These are phyloP conservation scores for Gadopsis bispinosus DNA, from an alignment of 2,797 vertebrate genomes.

Conservation along the genomic window DNA sequence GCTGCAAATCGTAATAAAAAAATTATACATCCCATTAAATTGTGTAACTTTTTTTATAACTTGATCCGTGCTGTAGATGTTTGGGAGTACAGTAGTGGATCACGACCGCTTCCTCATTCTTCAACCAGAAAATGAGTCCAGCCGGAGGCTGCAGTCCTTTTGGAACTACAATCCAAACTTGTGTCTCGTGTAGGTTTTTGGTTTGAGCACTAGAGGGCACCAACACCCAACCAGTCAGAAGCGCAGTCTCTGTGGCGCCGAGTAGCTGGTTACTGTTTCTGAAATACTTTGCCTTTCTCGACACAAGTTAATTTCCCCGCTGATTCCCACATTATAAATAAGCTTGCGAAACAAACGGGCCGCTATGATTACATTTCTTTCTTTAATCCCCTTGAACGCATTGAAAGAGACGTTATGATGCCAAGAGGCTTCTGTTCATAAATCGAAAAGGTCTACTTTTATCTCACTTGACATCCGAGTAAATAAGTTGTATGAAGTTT, in stretches of 20 bases:
- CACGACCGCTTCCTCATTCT: background rate
- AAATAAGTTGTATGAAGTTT: slow-evolving; percentile 2
- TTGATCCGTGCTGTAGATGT: background rate
- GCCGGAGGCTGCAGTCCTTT: background rate
- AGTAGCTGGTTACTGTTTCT: background rate
- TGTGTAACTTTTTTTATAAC: slow-evolving; percentile 12
- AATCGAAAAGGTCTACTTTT: background rate
- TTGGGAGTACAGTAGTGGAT: background rate
- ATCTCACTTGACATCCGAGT: slow-evolving; percentile 7
- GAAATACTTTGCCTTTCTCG: background rate
- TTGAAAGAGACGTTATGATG: background rate
- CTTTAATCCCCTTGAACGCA: background rate
- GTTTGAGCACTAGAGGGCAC: slow-evolving; percentile 55
- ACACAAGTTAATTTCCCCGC: background rate
- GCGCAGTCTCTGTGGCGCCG: background rate
- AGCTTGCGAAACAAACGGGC: background rate
- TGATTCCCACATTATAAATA: background rate
- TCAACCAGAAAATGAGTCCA: background rate
- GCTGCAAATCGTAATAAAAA: slow-evolving; percentile 82
- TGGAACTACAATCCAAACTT: no score
- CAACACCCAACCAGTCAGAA: slow-evolving; percentile 3
- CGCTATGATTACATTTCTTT: background rate
- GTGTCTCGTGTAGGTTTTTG: background rate
- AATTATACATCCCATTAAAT: slow-evolving; percentile 51
- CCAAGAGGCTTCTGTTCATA: background rate